A percentile compares a stretch with the other conserved stretches of the same genome.
These are phyloP conservation scores for Sebastiscus albofasciatus DNA, from an alignment of 2,797 vertebrate species.

Conservation along the genomic window DNA sequence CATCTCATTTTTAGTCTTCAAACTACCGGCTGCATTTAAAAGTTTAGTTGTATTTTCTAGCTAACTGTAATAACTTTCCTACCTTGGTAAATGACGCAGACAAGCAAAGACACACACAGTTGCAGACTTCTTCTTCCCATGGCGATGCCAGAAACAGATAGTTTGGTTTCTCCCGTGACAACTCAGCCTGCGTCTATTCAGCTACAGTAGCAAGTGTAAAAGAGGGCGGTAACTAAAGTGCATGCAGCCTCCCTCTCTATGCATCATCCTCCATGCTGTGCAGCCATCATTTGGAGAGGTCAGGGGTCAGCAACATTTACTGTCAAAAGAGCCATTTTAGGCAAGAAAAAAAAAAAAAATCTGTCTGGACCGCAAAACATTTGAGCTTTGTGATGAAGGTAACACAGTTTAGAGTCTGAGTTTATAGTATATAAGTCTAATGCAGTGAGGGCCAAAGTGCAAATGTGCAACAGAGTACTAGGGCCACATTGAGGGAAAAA, in stretches of 20 bases:
- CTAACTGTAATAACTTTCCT: not conserved
- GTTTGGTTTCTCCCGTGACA: not conserved
- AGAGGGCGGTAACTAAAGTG: constrained; percentile 39
- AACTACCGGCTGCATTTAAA: not conserved
- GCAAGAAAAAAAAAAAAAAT: too few species aligned
- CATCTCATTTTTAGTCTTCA: not conserved
- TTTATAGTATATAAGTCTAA: too few species aligned
- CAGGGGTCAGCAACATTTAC: too few species aligned
- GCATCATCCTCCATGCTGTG: not conserved
- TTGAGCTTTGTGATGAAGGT: too few species aligned
- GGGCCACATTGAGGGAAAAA: accelerated
- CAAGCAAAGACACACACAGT: constrained; percentile 6
- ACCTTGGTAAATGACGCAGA: constrained; percentile 53
- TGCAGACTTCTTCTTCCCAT: constrained; percentile 27
- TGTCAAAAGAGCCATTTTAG: too few species aligned
- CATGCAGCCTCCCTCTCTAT: not conserved
- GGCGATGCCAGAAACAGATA: not conserved
- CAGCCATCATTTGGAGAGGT: constrained; percentile 28
- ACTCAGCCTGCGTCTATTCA: not conserved
- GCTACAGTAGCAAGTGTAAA: constrained; percentile 28
- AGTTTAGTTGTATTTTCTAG: not conserved
- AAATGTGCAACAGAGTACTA: too few species aligned
- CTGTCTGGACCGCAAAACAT: too few species aligned
- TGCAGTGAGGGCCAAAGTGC: too few species aligned
- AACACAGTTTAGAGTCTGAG: too few species aligned